These are phyloP conservation scores for Pristiophorus japonicus DNA, from an alignment of 2,113 vertebrate species.

Conservation along the genomic window DNA sequence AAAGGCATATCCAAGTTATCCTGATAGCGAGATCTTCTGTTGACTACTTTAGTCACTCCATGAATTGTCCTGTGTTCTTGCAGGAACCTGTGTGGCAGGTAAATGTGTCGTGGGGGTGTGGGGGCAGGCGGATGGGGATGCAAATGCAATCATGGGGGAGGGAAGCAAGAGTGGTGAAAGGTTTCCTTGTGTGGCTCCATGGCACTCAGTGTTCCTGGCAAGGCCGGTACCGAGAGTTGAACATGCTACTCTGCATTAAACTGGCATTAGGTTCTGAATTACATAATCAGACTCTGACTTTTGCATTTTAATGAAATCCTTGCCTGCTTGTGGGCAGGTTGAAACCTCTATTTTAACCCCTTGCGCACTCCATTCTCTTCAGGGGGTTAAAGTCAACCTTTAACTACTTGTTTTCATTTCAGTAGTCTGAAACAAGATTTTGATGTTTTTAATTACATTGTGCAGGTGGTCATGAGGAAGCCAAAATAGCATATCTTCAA, in stretches of 20 bases:
- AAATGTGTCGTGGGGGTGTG: too few species aligned
- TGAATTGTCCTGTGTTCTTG: too few species aligned
- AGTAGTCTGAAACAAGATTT: neutral
- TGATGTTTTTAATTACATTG: neutral
- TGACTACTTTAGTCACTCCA: too few species aligned
- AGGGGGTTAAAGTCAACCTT: neutral
- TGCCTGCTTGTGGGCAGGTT: neutral
- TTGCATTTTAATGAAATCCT: neutral
- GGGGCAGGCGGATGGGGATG: too few species aligned
- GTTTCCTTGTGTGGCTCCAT: neutral
- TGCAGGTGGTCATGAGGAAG: neutral
- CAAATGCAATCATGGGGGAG: neutral
- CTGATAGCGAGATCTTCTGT: too few species aligned
- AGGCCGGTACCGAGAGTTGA: neutral
- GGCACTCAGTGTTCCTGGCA: neutral
- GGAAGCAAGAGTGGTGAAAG: neutral
- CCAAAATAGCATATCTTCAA: neutral
- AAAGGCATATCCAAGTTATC: too few species aligned
- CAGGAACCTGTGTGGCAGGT: too few species aligned
- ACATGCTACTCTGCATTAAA: neutral
- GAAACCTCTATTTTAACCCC: neutral
- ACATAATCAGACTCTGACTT: neutral
- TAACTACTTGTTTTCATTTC: neutral
- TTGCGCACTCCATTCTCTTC: neutral
- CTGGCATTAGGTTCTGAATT: neutral